Evolutionary conservation across 2,113 vertebrate genomes (phyloP).

Genomic region (Hyla sarda): DNA sequence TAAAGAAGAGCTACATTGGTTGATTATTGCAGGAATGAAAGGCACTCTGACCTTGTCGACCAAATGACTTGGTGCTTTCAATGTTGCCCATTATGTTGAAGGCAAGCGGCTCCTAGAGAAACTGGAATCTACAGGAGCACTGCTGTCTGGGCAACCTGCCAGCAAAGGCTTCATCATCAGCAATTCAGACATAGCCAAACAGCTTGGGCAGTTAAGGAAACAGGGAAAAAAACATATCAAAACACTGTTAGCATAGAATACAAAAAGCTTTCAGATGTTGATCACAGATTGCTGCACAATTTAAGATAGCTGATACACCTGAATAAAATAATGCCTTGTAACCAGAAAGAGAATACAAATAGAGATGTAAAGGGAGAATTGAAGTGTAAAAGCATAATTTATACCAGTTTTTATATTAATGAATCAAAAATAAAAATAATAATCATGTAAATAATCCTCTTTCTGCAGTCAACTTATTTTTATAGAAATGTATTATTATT

Average conservation of each 20-base stretch:
- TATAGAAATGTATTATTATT: too few species aligned
- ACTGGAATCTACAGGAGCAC: slow-evolving; percentile 71
- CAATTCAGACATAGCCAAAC: slow-evolving; percentile 68
- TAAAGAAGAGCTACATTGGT: slow-evolving; percentile 80
- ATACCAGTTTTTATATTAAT: slow-evolving; percentile 8
- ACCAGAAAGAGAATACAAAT: slow-evolving; percentile 35
- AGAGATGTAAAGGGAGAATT: slow-evolving; percentile 2
- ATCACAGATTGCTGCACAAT: slow-evolving; percentile 61
- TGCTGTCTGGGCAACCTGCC: slow-evolving; percentile 75
- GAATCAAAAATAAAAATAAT: background rate
- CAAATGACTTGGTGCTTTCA: slow-evolving; percentile 76
- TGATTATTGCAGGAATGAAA: slow-evolving; percentile 84
- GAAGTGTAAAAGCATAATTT: slow-evolving; percentile 2
- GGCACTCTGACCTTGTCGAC: slow-evolving; percentile 80
- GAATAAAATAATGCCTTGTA: slow-evolving; percentile 44
- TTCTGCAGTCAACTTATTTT: background rate
- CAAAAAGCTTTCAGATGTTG: slow-evolving; percentile 66
- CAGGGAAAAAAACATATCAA: slow-evolving; percentile 62
- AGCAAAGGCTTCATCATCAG: slow-evolving; percentile 69
- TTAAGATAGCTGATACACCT: slow-evolving; percentile 32
- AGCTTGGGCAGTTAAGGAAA: slow-evolving; percentile 69
- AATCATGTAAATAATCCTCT: background rate
- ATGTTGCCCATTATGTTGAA: slow-evolving; percentile 78
- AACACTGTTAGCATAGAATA: slow-evolving; percentile 67
- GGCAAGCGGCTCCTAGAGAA: slow-evolving; percentile 77